Evolutionary conservation across 1,140 invertebrate genomes (phyloP).

Genomic region (Bombus confusus): DNA sequence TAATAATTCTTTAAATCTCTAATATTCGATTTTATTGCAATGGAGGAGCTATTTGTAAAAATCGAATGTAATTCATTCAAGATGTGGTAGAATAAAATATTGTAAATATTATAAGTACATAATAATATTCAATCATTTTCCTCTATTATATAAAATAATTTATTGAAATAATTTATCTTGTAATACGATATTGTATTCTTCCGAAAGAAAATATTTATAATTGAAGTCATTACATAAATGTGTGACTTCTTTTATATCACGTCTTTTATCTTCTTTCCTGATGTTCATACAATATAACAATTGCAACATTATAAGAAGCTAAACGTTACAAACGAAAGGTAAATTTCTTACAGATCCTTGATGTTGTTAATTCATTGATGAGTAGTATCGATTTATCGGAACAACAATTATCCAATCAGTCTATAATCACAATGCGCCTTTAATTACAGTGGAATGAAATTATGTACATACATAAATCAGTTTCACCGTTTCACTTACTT

Average conservation of each 20-base stretch:
- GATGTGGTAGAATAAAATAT: background rate
- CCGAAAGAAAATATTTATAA: background rate
- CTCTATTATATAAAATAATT: background rate
- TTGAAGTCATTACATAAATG: background rate
- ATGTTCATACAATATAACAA: background rate
- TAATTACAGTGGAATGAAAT: constrained; percentile 4
- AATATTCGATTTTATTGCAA: too few relatives aligned
- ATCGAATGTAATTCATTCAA: background rate
- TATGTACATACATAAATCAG: background rate
- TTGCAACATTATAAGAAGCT: too few relatives aligned
- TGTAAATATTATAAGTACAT: background rate
- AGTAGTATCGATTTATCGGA: background rate
- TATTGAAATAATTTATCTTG: background rate
- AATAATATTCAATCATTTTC: background rate
- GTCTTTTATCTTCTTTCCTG: background rate
- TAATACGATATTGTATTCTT: background rate
- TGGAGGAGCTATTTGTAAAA: background rate
- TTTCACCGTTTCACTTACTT: background rate
- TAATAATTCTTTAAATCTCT: background rate
- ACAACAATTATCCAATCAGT: background rate
- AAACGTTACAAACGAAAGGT: too few relatives aligned
- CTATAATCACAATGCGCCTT: background rate
- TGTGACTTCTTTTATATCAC: too few relatives aligned
- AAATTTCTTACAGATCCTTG: too few relatives aligned
- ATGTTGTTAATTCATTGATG: background rate